Evolutionary conservation across 2,113 vertebrate species (phyloP).

Genomic region (Suncus etruscus): DNA sequence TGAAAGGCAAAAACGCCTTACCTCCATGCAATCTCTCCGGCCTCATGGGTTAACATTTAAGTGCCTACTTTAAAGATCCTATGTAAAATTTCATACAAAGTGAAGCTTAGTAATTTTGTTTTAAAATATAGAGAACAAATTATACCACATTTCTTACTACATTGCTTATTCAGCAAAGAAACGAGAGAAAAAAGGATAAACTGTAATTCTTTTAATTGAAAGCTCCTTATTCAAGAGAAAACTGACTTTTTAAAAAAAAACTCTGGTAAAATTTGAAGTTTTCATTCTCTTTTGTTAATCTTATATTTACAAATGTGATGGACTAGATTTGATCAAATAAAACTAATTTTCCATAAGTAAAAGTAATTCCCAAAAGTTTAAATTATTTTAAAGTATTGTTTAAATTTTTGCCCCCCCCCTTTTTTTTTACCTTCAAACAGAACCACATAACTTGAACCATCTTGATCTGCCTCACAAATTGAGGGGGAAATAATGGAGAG

Average conservation of each 20-base stretch:
- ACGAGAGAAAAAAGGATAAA: not conserved
- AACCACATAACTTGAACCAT: no score
- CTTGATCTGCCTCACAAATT: no score
- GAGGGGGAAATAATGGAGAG: no score
- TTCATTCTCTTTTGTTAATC: not conserved
- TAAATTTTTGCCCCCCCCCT: no score
- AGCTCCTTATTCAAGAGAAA: not conserved
- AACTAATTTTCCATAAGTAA: not conserved
- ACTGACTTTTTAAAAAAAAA: not conserved
- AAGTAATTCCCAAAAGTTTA: conserved; percentile 45
- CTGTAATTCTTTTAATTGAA: conserved; percentile 32
- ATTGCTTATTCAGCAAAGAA: not conserved
- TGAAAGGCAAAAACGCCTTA: no score
- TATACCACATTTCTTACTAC: not conserved
- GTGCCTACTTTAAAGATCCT: conserved; percentile 23
- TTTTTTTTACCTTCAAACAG: no score
- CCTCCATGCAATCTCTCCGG: no score
- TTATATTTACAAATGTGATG: not conserved
- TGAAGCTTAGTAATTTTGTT: not conserved
- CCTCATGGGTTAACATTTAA: conserved; percentile 38
- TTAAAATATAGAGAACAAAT: conserved; percentile 12
- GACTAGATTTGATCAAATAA: conserved; percentile 27
- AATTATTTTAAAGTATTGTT: not conserved
- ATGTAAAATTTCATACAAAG: not conserved
- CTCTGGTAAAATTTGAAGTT: not conserved